Base-by-base conservation (phyloP, 2,797 vertebrate species). In the Danio kyathit region DNA sequence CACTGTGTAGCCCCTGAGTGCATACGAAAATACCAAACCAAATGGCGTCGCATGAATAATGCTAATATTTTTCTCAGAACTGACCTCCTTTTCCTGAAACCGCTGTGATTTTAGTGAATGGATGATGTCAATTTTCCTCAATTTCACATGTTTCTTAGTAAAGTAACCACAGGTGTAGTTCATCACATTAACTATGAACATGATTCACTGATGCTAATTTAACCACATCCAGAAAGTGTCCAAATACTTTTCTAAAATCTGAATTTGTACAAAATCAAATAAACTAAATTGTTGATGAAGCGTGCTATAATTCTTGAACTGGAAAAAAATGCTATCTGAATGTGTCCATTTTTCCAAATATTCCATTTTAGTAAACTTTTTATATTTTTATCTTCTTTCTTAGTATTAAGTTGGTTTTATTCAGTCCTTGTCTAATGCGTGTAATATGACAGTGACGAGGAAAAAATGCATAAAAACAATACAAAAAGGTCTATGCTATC, bases 121-220 rank as follows among this genome's bases (percentile, higher is more conserved):
- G 4, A 54, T 65, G 61, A n/a, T 44, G 61, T 54, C 40, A 54
- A 8, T 21, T 76, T 16, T 40, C 38, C 29, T 52, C 11, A 51
- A 64, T 16, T 64, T 19, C 4, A 11, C 49, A 54, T 0, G 8
- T 76, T 40, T 64, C 29, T 29, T 29, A 29, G 29, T 3, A 65
- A 8, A 21, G n/a, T 16, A 76, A 76, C 7, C 60, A 54, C 48
- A 65, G 48, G 17, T 76, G 61, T 14, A 41, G 29, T 21, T 38
- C 6, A 44, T 48, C 56, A 54, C 48, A 54, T 44, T 57, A 73
- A 73, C 40, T 64, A 21, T 51, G 46, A 19, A 14, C n/a, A n/a
- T 63, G 9, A 49, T 51, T 49, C 16, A 41, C 9, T 52, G 11
- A 6, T 29, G 6, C 4, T 43, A 71, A 71, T 5, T 6, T 16